Conservation (phyloP, 2,113 vertebrate genomes). For the Ailuropoda melanoleuca region DNA sequence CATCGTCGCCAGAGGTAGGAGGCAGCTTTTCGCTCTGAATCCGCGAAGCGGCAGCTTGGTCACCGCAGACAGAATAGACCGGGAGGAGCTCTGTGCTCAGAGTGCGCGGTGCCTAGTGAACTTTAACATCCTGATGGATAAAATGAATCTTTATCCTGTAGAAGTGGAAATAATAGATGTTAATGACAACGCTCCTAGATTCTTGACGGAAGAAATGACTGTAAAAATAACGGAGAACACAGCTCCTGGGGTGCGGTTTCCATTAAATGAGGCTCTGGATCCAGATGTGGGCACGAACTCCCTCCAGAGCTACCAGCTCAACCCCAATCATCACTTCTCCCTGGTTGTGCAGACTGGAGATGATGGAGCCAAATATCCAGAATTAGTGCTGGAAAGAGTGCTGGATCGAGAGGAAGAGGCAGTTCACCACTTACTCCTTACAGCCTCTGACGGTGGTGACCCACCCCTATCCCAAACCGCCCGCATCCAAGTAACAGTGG, state of each 20-base stretch:
- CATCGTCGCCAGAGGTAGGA: slow-evolving; percentile 72
- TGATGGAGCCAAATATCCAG: slow-evolving; percentile 82
- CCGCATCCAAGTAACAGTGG: slow-evolving; percentile 81
- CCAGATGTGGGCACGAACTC: slow-evolving; percentile 85
- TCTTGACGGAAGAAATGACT: slow-evolving; percentile 82
- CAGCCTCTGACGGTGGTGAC: slow-evolving; percentile 86
- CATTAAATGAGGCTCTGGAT: slow-evolving; percentile 82
- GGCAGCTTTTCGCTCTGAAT: slow-evolving; percentile 81
- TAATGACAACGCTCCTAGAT: slow-evolving; percentile 85
- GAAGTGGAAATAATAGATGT: slow-evolving; percentile 85
- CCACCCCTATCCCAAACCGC: slow-evolving; percentile 85
- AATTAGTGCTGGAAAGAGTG: slow-evolving; percentile 84
- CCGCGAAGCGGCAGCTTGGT: slow-evolving; percentile 79
- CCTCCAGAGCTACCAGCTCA: slow-evolving; percentile 84
- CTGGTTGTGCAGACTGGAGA: slow-evolving; percentile 81
- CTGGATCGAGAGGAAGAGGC: slow-evolving; percentile 85
- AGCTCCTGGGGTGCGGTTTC: slow-evolving; percentile 87
- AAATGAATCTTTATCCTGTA: slow-evolving; percentile 85
- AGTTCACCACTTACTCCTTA: slow-evolving; percentile 79
- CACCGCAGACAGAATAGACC: slow-evolving; percentile 84
- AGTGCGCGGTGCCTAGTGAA: slow-evolving; percentile 80
- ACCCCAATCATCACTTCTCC: slow-evolving; percentile 80
- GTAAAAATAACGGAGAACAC: slow-evolving; percentile 88
- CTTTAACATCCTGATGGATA: slow-evolving; percentile 85
- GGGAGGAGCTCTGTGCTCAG: slow-evolving; percentile 84